Conservation (phyloP, 1,140 invertebrate genomes). For the Gyrodactylus bullatarudis region DNA sequence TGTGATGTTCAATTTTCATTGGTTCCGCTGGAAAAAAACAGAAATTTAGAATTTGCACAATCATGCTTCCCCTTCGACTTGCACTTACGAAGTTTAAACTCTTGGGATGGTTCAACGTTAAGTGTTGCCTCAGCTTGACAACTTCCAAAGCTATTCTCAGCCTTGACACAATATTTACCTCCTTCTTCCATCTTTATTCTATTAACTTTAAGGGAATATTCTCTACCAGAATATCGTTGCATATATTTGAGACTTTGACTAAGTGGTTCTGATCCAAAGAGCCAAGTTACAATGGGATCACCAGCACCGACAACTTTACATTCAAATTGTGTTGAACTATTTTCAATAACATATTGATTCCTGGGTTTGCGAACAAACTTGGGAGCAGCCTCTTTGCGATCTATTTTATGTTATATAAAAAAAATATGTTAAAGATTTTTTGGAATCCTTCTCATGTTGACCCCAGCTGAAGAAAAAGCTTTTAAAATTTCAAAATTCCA, state of each 20-base stretch:
- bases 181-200: conserved; percentile 64
- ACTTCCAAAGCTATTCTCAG: conserved; percentile 83
- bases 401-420: conserved; percentile 25
- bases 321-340: conserved; percentile 77
- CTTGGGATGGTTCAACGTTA: conserved; percentile 47
- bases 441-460: no score
- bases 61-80: no score
- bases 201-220: conserved; percentile 88
- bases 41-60: no score
- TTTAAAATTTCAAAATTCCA: no score
- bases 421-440: no score
- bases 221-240: conserved; percentile 75
- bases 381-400: conserved; percentile 76
- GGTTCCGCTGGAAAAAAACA: not conserved
- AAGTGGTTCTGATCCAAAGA: conserved; percentile 40
- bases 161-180: conserved; percentile 77
- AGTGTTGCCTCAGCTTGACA: conserved; percentile 79
- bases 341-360: conserved; percentile 73
- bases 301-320: conserved; percentile 75
- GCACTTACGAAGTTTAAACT: not conserved
- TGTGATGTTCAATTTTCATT: not conserved
- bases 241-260: conserved; percentile 91
- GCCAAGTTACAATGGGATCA: conserved; percentile 67
- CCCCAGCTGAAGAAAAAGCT: no score
- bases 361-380: conserved; percentile 79